Base-by-base conservation (phyloP, 2,113 vertebrate genomes). In the Pimephales promelas region DNA sequence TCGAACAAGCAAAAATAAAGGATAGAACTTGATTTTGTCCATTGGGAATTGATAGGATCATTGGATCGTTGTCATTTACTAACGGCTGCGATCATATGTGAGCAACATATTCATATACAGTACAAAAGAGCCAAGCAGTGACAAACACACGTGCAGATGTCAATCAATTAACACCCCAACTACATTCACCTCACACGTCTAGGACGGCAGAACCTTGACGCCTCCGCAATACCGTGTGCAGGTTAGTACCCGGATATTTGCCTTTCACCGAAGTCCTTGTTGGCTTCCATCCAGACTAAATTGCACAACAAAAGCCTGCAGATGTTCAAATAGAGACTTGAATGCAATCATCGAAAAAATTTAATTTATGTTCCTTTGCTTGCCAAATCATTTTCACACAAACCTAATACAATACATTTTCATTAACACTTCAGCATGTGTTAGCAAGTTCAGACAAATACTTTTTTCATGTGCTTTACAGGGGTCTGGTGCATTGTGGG, bases 191-290 rank as follows among this genome's bases (percentile, higher is more conserved):
- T 52, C 71, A 2, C 71, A 73, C 8, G 13, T 73, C 71, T 26
- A 73, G 72, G 14, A 73, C 6, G 8, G 16, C 45, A 73, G 11
- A 73, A 28, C 9, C 68, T 64, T 74, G 24, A 80, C 18, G 54
- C 6, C 24, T n/a, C 18, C 20, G 4, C 43, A 24, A 16, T 11
- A 40, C 66, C 20, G 43, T 52, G n/a, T 61, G 72, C 62, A 52
- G 61, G 47, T 56, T 54, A 40, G 40, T 52, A 87, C 62, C 87
- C 57, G 87, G 85, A 89, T 88, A 72, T 87, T 77, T 88, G 84
- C 40, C 78, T 84, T 84, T 86, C 52, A 82, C 45, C 9, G 59
- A 84, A 28, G 56, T 87, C 87, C 86, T 76, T 81, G 54, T 66
- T 86, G 82, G 86, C 82, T 56, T 6, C 24, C 20, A 64, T 74